Percentiles rank a stretch among this genome's conserved stretches.
These are phyloP conservation scores for Cerceris ruficornis DNA, from an alignment of 2,888 invertebrate species.

Conservation along the genomic window DNA sequence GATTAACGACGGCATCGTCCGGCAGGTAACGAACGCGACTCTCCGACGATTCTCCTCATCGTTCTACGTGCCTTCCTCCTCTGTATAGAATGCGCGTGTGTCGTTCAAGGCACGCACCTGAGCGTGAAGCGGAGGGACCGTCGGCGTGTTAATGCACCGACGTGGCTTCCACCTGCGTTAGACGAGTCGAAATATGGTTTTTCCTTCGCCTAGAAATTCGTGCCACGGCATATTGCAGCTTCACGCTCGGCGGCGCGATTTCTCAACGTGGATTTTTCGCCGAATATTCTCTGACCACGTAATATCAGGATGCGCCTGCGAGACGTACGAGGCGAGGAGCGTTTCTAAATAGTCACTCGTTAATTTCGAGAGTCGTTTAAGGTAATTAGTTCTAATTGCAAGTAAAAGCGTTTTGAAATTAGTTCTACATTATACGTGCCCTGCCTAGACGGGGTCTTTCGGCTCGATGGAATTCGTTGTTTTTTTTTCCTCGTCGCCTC, in stretches of 20 bases:
- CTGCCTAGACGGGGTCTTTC: neutral
- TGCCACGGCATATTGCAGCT: conserved; percentile 18
- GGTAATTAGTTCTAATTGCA: conserved; percentile 29
- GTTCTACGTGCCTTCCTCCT: conserved; percentile 1
- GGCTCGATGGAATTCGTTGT: too few species aligned
- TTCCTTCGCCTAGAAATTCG: conserved; percentile 39
- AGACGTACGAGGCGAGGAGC: neutral
- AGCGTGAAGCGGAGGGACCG: conserved; percentile 70
- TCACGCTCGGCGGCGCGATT: conserved; percentile 22
- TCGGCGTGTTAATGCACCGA: conserved; percentile 59
- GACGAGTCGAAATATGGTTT: conserved; percentile 48
- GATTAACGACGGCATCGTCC: conserved; percentile 38
- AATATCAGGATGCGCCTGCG: neutral
- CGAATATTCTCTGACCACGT: conserved; percentile 5
- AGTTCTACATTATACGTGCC: neutral
- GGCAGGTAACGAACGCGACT: conserved; percentile 34
- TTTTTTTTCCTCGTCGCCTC: too few species aligned
- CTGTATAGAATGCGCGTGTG: conserved; percentile 40
- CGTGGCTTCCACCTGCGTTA: conserved; percentile 66
- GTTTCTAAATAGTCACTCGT: neutral
- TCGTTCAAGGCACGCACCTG: conserved; percentile 71
- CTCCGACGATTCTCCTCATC: conserved; percentile 5
- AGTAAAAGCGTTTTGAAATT: conserved; percentile 14
- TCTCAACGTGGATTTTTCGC: conserved; percentile 14
- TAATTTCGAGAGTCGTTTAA: conserved; percentile 21